Conservation (phyloP, 2,113 vertebrate species). For the Litocranius walleri region DNA sequence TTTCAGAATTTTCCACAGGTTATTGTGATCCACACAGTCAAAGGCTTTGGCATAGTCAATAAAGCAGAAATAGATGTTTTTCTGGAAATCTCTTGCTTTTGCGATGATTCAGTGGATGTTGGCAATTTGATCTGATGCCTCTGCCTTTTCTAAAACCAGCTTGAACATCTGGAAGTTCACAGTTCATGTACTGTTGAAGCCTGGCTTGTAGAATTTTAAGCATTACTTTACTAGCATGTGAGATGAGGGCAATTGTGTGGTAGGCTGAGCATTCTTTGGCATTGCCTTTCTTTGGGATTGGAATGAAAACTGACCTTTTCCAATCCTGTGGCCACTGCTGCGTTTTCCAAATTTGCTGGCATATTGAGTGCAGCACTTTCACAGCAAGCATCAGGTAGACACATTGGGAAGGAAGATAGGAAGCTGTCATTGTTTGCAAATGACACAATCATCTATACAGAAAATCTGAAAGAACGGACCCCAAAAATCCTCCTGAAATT, state of each 20-base stretch:
- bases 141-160: neutral
- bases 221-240: neutral
- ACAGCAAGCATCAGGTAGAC: neutral
- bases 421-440: neutral
- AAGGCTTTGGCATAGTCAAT: neutral
- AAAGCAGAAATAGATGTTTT: neutral
- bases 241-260: neutral
- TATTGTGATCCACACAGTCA: neutral
- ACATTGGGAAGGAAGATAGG: neutral
- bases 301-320: neutral
- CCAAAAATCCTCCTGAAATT: neutral
- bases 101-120: accelerated
- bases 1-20: neutral
- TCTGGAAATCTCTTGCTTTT: neutral
- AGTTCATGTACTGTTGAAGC: neutral
- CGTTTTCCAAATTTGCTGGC: neutral
- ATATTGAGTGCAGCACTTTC: neutral
- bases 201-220: neutral
- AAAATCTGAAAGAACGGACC: neutral
- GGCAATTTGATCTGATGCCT: neutral
- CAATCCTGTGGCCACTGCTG: neutral
- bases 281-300: neutral
- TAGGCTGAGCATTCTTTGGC: neutral
- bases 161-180: neutral
- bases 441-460: neutral